These are phyloP conservation scores for Caenorhabditis sp. DNA, from an alignment of 2,888 invertebrate genomes.

Conservation along the genomic window DNA sequence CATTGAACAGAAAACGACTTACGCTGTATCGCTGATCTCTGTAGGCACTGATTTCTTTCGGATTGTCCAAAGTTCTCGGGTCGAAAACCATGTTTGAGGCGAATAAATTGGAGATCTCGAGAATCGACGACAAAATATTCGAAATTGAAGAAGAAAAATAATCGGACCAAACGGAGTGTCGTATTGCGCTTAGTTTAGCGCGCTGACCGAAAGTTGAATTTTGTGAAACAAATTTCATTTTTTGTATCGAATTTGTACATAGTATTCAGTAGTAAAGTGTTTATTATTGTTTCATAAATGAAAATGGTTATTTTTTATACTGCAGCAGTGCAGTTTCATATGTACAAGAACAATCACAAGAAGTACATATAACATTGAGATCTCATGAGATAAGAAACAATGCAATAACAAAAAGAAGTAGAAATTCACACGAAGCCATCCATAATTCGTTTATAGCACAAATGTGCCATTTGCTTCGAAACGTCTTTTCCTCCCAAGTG, in stretches of 20 bases:
- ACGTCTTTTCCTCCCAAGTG: constrained; percentile 29
- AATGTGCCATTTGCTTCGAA: constrained; percentile 26
- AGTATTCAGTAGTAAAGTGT: too few relatives aligned
- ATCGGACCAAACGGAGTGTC: constrained; percentile 7
- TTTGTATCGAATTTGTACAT: too few relatives aligned
- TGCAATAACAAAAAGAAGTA: too few relatives aligned
- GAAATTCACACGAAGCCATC: constrained; percentile 3
- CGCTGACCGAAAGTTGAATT: not conserved
- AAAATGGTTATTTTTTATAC: too few relatives aligned
- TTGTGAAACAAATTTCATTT: too few relatives aligned
- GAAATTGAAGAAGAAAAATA: constrained; percentile 11
- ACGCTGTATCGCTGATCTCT: constrained; percentile 81
- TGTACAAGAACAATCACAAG: too few relatives aligned
- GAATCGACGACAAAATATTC: too few relatives aligned
- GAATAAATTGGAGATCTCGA: not conserved
- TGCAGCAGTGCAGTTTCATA: too few relatives aligned
- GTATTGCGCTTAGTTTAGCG: constrained; percentile 16
- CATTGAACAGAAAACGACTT: constrained; percentile 2
- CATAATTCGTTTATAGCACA: constrained; percentile 15
- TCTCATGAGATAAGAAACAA: too few relatives aligned
- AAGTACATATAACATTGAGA: too few relatives aligned
- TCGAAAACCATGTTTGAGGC: constrained; percentile 68
- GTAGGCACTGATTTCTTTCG: constrained; percentile 76
- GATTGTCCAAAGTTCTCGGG: constrained; percentile 65
- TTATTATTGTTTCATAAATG: too few relatives aligned